A percentile compares a stretch with the other conserved stretches of the same genome.
Evolutionary conservation across 2,888 invertebrate species (phyloP).

Genomic region (Lottia gigantea): DNA sequence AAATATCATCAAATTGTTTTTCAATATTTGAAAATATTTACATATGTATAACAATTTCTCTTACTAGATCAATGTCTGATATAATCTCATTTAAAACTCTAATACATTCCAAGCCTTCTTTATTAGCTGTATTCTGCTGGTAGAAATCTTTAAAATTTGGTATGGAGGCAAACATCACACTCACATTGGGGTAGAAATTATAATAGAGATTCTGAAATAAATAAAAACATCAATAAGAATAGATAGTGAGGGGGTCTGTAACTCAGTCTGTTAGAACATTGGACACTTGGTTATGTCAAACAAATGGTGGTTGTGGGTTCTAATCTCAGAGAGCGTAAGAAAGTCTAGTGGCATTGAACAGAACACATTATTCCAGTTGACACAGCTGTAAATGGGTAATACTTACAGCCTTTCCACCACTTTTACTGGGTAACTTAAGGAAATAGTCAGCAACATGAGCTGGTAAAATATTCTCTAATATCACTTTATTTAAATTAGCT

Average conservation of each 20-base stretch:
- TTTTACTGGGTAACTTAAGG: constrained; percentile 75
- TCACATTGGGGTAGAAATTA: constrained; percentile 90
- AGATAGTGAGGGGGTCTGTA: too few species aligned
- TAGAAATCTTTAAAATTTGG: constrained; percentile 98
- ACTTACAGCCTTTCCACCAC: constrained; percentile 14
- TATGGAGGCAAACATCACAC: constrained; percentile 98
- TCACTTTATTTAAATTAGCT: constrained; percentile 94
- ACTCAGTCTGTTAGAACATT: too few species aligned
- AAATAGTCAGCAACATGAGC: constrained; percentile 96
- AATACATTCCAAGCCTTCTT: constrained; percentile 94
- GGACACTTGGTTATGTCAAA: too few species aligned
- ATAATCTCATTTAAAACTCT: constrained; percentile 95
- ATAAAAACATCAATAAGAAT: too few species aligned
- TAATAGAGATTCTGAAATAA: constrained; percentile 86
- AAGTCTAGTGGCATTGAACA: too few species aligned
- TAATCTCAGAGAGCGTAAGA: too few species aligned
- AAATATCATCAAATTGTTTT: background rate
- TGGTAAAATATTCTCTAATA: constrained; percentile 95
- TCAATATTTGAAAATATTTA: too few species aligned
- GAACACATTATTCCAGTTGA: too few species aligned
- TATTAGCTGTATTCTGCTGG: constrained; percentile 95
- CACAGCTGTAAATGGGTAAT: too few species aligned
- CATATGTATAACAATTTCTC: too few species aligned
- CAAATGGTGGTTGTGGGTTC: too few species aligned
- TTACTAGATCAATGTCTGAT: constrained; percentile 96